Conservation (phyloP, 2,113 vertebrate species). For the Arizona elegans region DNA sequence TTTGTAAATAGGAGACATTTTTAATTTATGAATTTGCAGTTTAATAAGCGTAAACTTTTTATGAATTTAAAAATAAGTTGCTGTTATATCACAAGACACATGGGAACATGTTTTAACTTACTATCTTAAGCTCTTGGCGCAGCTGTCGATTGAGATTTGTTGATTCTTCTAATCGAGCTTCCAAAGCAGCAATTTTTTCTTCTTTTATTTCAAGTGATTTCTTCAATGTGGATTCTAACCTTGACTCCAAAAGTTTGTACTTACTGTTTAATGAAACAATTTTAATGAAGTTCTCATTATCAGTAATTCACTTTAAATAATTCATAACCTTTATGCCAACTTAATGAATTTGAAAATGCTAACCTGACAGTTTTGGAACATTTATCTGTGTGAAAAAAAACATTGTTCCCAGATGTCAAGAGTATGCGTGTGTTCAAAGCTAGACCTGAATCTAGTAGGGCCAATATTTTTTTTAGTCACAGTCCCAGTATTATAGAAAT, state of each 20-base stretch:
- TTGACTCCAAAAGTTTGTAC: slow-evolving; percentile 92
- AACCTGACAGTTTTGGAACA: background rate
- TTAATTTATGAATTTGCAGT: background rate
- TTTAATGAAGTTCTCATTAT: background rate
- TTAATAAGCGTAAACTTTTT: background rate
- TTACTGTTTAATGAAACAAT: slow-evolving; percentile 66
- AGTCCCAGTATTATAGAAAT: background rate
- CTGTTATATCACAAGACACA: background rate
- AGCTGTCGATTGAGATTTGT: slow-evolving; percentile 96
- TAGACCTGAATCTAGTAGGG: background rate
- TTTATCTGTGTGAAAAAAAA: background rate
- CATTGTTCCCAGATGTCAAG: background rate
- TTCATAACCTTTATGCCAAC: background rate
- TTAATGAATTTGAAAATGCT: background rate
- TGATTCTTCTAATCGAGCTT: slow-evolving; percentile 96
- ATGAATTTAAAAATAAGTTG: background rate
- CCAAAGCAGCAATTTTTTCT: slow-evolving; percentile 96
- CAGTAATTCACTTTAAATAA: background rate
- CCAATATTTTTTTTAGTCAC: background rate
- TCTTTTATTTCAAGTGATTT: slow-evolving; percentile 97
- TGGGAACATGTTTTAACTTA: slow-evolving; percentile 60
- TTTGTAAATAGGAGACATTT: background rate
- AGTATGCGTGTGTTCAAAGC: background rate
- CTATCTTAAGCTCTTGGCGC: slow-evolving; percentile 95
- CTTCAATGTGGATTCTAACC: slow-evolving; percentile 92